A percentile compares a stretch with the other conserved stretches of the same genome.
Conservation (phyloP, 2,113 vertebrate genomes). For the Phyllostomus hastatus region DNA sequence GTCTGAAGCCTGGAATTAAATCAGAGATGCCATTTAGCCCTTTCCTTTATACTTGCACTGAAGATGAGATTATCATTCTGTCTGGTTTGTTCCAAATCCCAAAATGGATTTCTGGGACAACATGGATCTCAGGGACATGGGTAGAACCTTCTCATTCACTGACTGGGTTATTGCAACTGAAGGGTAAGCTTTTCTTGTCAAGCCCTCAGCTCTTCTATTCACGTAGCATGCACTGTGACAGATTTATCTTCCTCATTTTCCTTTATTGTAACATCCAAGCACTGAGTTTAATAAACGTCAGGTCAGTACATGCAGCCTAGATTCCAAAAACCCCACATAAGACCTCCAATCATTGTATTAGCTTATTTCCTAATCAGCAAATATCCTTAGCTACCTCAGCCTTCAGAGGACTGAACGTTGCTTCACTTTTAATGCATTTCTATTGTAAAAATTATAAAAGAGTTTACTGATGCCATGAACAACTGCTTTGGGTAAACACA, state of each 20-base stretch:
- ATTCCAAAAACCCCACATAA: neutral
- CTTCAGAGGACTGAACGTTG: neutral
- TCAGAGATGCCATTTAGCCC: neutral
- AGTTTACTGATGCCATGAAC: neutral
- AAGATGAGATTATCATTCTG: neutral
- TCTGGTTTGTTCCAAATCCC: neutral
- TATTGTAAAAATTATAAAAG: neutral
- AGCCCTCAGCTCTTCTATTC: neutral
- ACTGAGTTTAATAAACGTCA: neutral
- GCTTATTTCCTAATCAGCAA: neutral
- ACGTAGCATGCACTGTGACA: neutral
- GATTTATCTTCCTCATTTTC: neutral
- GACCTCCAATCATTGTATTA: neutral
- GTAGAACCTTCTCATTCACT: neutral
- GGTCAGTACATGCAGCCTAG: neutral
- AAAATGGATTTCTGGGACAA: neutral
- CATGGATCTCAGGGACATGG: neutral
- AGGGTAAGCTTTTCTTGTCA: neutral
- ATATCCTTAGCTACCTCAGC: neutral
- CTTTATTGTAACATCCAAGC: neutral
- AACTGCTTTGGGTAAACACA: neutral
- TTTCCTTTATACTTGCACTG: neutral
- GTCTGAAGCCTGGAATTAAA: conserved; percentile 13
- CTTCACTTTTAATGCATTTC: neutral
- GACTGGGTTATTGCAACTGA: neutral